phyloP scores from a whole-genome alignment of 1,140 invertebrate species.

The Helicoverpa zea region DNA sequence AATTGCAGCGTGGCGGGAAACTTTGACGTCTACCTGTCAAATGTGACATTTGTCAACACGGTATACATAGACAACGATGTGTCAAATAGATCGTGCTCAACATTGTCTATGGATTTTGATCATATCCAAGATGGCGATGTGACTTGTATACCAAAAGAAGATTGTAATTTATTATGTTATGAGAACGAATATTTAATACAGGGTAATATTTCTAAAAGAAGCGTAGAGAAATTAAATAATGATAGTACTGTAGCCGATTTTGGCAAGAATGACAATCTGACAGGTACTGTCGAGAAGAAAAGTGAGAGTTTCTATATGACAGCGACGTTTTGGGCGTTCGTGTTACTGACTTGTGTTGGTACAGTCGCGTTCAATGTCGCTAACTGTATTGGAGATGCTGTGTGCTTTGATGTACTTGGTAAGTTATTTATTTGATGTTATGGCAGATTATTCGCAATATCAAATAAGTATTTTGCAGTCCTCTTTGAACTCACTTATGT shows the following conservation, averaged over 20 bases:
- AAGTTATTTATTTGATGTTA: conserved; percentile 68
- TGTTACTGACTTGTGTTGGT: conserved; percentile 90
- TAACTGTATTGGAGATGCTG: conserved; percentile 92
- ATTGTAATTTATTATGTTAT: conserved; percentile 75
- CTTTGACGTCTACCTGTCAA: conserved; percentile 73
- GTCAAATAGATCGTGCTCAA: conserved; percentile 70
- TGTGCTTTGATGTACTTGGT: conserved; percentile 94
- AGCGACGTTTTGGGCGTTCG: conserved; percentile 90
- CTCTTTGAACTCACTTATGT: no score
- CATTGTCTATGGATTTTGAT: conserved; percentile 70
- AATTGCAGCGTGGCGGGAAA: conserved; percentile 65
- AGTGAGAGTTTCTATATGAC: conserved; percentile 85
- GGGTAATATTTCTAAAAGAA: conserved; percentile 58
- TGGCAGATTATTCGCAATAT: no score
- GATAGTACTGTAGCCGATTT: conserved; percentile 44
- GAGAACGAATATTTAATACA: conserved; percentile 57
- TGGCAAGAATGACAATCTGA: conserved; percentile 27
- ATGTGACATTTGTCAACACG: conserved; percentile 69
- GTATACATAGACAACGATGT: conserved; percentile 67
- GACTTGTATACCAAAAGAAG: conserved; percentile 64
- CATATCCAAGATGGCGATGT: conserved; percentile 67
- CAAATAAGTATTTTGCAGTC: no score
- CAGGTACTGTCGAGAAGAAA: conserved; percentile 39
- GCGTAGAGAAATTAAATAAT: conserved; percentile 22
- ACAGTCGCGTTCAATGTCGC: conserved; percentile 92